A percentile compares a stretch with the other conserved stretches of the same genome.
These are phyloP conservation scores for Chiroxiphia lanceolata DNA, from an alignment of 2,797 vertebrate genomes.

Conservation along the genomic window DNA sequence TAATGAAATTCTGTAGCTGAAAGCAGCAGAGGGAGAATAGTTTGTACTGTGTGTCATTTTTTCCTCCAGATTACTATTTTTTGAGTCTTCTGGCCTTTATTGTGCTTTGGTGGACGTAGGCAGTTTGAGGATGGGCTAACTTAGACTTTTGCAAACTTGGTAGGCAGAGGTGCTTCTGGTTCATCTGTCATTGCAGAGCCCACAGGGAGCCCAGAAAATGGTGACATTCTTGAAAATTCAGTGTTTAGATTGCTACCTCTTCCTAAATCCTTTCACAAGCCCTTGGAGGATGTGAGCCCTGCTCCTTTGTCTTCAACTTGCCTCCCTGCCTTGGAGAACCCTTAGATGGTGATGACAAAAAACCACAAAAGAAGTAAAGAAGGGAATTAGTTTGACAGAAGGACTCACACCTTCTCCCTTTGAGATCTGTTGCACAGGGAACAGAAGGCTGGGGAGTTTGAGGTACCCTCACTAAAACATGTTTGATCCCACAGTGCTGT, in stretches of 20 bases:
- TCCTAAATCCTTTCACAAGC: neutral
- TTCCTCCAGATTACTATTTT: neutral
- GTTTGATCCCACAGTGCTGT: fast-evolving
- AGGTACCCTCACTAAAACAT: neutral
- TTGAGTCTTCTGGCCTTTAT: neutral
- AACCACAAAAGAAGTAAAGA: neutral
- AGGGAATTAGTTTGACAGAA: neutral
- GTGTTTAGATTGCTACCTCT: neutral
- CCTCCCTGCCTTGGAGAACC: neutral
- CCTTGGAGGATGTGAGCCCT: neutral
- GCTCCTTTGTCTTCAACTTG: neutral
- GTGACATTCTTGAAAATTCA: neutral
- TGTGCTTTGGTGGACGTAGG: neutral
- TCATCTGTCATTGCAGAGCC: neutral
- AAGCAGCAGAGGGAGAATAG: neutral
- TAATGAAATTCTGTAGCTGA: neutral
- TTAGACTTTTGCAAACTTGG: neutral
- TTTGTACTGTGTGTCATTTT: neutral
- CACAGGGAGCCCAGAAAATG: neutral
- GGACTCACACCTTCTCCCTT: neutral
- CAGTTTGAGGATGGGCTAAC: neutral
- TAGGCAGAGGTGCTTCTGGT: neutral
- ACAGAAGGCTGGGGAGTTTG: neutral
- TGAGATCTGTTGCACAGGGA: neutral
- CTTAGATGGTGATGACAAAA: neutral